Evolutionary conservation across 2,113 vertebrate species (phyloP).

Genomic region (Sardina pilchardus): DNA sequence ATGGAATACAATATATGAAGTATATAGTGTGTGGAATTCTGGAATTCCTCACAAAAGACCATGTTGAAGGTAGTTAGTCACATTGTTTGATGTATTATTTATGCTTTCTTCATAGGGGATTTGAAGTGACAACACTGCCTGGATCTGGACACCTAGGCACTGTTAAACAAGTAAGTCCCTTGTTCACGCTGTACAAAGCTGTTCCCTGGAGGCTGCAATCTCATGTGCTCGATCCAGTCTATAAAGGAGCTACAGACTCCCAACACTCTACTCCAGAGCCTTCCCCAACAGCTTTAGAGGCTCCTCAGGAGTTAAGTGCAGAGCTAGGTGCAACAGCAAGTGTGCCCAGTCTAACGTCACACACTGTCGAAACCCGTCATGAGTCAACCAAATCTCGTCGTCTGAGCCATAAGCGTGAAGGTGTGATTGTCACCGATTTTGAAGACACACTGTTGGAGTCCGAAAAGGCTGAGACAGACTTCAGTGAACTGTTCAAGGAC

Average conservation of each 20-base stretch:
- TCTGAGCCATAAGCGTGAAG: conserved; percentile 53
- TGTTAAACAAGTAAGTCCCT: conserved; percentile 76
- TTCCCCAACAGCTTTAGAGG: conserved; percentile 46
- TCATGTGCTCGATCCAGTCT: conserved; percentile 58
- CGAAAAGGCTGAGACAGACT: conserved; percentile 68
- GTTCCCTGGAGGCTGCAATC: conserved; percentile 62
- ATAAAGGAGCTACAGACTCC: conserved; percentile 52
- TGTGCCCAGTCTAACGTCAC: conserved; percentile 54
- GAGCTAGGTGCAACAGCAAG: conserved; percentile 46
- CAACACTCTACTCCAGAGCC: conserved; percentile 34
- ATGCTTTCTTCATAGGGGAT: background rate
- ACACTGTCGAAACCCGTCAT: conserved; percentile 2
- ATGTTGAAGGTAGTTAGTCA: background rate
- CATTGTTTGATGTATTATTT: background rate
- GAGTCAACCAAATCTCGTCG: conserved; percentile 41
- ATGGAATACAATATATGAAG: background rate
- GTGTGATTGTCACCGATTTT: conserved; percentile 64
- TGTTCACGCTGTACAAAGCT: conserved; percentile 68
- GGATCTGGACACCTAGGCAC: conserved; percentile 54
- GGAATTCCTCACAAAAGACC: background rate
- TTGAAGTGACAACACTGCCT: conserved; percentile 5
- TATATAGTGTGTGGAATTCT: background rate
- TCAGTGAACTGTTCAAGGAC: conserved; percentile 53
- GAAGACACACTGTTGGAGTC: conserved; percentile 65
- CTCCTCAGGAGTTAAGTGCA: conserved; percentile 52